Evolutionary conservation across 2,888 invertebrate species (phyloP).

Genomic region (Watsonalla cultraria): DNA sequence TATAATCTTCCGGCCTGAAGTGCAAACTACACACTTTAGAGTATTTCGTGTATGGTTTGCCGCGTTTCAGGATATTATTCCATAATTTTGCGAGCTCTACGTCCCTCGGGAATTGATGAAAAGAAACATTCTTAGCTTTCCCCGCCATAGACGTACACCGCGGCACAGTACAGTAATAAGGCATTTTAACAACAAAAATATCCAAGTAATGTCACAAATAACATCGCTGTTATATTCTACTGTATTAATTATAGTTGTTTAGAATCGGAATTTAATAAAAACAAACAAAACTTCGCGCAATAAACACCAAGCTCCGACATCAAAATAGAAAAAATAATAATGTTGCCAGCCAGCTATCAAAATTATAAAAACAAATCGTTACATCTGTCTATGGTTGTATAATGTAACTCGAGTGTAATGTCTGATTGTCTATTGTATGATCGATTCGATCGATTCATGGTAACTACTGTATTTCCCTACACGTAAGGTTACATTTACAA

Average conservation of each 20-base stretch:
- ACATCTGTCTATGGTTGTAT: slow-evolving; percentile 19
- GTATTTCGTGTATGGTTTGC: slow-evolving; percentile 73
- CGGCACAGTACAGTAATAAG: slow-evolving; percentile 74
- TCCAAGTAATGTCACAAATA: slow-evolving; percentile 31
- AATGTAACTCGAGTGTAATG: neutral
- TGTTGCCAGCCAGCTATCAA: slow-evolving; percentile 19
- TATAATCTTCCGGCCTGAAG: slow-evolving; percentile 67
- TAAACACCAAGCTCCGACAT: slow-evolving; percentile 64
- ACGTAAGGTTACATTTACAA: too few species aligned
- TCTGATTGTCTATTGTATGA: too few species aligned
- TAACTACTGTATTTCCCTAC: too few species aligned
- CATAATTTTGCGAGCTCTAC: slow-evolving; percentile 63
- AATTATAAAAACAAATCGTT: slow-evolving; percentile 2
- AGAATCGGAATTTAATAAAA: slow-evolving; percentile 41
- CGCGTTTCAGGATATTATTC: slow-evolving; percentile 68
- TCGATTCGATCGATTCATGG: too few species aligned
- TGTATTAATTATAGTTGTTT: slow-evolving; percentile 16
- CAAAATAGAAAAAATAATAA: slow-evolving; percentile 36
- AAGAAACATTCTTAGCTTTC: slow-evolving; percentile 71
- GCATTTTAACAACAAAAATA: slow-evolving; percentile 55
- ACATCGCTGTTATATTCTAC: slow-evolving; percentile 32
- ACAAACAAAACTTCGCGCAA: slow-evolving; percentile 66
- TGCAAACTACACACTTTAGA: slow-evolving; percentile 75
- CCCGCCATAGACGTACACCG: slow-evolving; percentile 75
- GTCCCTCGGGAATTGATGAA: slow-evolving; percentile 70